Evolutionary conservation across 2,797 vertebrate species (phyloP).

Genomic region (Pteronotus mesoamericanus): DNA sequence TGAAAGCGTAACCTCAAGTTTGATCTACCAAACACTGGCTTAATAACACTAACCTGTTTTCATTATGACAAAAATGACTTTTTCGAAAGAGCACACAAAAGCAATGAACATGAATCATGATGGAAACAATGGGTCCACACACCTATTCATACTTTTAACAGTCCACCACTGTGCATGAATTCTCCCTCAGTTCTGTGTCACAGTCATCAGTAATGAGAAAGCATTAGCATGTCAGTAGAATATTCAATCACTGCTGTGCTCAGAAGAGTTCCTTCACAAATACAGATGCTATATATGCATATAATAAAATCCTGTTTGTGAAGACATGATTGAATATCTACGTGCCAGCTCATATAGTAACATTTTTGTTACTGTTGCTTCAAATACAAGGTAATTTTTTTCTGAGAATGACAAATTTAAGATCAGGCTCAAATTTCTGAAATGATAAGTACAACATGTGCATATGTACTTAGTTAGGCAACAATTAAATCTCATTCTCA

Average conservation of each 20-base stretch:
- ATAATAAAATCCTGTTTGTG: slow-evolving; percentile 38
- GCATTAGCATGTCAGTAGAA: slow-evolving; percentile 25
- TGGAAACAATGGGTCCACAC: slow-evolving; percentile 61
- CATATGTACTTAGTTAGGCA: neutral
- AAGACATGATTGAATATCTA: slow-evolving; percentile 56
- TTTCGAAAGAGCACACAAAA: slow-evolving; percentile 61
- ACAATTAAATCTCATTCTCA: slow-evolving; percentile 48
- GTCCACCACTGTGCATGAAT: neutral
- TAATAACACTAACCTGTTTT: slow-evolving; percentile 27
- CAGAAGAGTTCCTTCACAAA: neutral
- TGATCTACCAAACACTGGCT: neutral
- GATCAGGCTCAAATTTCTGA: slow-evolving; percentile 46
- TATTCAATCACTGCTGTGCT: neutral
- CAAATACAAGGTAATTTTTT: slow-evolving; percentile 27
- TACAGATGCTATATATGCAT: neutral
- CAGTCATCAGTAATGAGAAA: neutral
- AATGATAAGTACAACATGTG: neutral
- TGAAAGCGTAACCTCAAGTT: neutral
- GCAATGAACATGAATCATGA: slow-evolving; percentile 65
- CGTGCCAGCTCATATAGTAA: slow-evolving; percentile 19
- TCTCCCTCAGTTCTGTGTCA: neutral
- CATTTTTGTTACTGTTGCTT: slow-evolving; percentile 52
- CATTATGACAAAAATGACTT: slow-evolving; percentile 54
- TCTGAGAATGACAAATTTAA: slow-evolving; percentile 33
- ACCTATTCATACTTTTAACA: slow-evolving; percentile 46